Evolutionary conservation across 92 coral and sea anemone species (phyloP).

Genomic region (Muricea muricata): DNA sequence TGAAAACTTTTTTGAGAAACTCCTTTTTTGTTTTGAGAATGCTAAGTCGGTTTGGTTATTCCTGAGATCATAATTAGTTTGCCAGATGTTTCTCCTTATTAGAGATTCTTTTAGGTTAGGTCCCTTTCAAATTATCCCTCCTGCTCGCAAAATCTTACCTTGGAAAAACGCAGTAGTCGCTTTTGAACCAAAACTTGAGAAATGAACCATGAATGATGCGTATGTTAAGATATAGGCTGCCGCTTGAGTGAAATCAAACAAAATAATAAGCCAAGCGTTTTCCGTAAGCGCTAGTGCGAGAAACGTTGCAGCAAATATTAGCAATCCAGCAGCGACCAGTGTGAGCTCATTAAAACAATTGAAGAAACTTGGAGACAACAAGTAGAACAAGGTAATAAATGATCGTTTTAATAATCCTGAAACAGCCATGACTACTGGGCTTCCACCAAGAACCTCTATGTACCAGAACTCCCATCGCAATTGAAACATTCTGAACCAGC

Average conservation of each 20-base stretch:
- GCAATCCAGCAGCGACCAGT: background rate
- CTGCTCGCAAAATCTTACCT: no score
- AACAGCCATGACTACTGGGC: conserved; percentile 15
- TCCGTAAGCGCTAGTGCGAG: background rate
- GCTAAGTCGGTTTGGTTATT: no score
- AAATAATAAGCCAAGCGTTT: conserved; percentile 24
- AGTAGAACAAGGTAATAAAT: background rate
- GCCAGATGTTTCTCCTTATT: no score
- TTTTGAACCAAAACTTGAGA: conserved; percentile 12
- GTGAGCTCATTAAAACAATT: background rate
- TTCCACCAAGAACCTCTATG: conserved; percentile 17
- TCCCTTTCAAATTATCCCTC: no score
- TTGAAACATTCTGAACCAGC: conserved; percentile 6
- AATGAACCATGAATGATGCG: conserved; percentile 10
- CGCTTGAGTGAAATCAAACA: background rate
- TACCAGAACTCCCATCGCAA: conserved; percentile 22
- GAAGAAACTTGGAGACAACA: background rate
- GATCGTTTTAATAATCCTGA: conserved; percentile 3
- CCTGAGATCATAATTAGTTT: no score
- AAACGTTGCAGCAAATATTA: background rate
- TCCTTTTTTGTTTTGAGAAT: no score
- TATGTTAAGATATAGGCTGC: background rate
- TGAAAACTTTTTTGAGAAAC: no score
- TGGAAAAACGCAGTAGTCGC: conserved; percentile 4
- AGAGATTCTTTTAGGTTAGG: no score